Evolutionary conservation across 2,888 invertebrate genomes (phyloP).

Genomic region (Acleris cristana): DNA sequence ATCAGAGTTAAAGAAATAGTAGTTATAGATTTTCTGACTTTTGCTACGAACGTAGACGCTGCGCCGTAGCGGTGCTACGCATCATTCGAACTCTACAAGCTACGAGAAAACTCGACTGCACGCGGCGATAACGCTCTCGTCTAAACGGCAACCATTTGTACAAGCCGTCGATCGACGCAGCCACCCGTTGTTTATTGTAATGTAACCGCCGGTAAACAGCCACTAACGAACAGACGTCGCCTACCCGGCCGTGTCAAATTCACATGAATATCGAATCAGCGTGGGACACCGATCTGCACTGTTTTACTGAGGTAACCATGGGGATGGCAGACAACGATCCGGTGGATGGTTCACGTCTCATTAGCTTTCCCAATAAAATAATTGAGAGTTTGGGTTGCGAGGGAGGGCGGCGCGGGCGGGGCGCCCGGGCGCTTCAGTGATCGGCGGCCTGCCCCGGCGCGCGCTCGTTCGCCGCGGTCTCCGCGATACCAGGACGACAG

Average conservation of each 20-base stretch:
- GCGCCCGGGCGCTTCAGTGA: constrained; percentile 63
- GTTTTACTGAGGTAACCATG: constrained; percentile 53
- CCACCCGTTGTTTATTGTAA: constrained; percentile 23
- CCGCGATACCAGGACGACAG: constrained; percentile 51
- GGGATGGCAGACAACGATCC: constrained; percentile 60
- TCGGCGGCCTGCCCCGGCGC: constrained; percentile 74
- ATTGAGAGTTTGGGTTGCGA: constrained; percentile 77
- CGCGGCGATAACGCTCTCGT: neutral
- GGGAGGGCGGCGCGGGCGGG: constrained; percentile 54
- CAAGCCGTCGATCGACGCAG: neutral
- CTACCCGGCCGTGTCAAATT: constrained; percentile 10
- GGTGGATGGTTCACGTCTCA: constrained; percentile 74
- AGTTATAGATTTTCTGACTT: neutral
- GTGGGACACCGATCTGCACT: constrained; percentile 19
- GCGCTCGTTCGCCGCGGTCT: constrained; percentile 57
- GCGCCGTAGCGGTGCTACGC: constrained; percentile 21
- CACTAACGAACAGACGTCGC: constrained; percentile 15
- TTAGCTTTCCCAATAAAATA: constrained; percentile 83
- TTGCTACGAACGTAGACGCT: constrained; percentile 4
- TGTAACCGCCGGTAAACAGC: constrained; percentile 19
- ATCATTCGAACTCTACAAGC: too few relatives aligned
- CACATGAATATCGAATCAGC: constrained; percentile 29
- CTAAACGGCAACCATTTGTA: too few relatives aligned
- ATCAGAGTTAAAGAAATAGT: neutral
- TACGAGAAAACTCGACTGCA: neutral